phyloP scores from a whole-genome alignment of 2,888 invertebrate species.

The Chelonus formosanus region DNA sequence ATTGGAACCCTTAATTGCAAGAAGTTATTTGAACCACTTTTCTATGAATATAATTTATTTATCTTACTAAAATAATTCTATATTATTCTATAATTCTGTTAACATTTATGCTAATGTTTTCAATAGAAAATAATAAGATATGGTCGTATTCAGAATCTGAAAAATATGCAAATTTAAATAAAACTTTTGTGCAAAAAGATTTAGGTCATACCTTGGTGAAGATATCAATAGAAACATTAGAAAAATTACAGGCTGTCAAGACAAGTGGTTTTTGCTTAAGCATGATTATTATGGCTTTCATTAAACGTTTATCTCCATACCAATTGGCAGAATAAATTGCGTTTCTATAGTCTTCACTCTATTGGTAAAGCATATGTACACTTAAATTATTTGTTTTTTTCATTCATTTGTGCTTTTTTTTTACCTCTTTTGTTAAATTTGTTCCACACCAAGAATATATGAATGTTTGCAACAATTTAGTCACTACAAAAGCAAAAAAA shows the following conservation, averaged over 20 bases:
- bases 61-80: no score
- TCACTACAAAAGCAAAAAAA: slow-evolving; percentile 7
- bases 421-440: slow-evolving; percentile 9
- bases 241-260: slow-evolving; percentile 44
- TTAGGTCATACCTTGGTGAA: slow-evolving; percentile 27
- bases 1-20: no score
- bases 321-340: slow-evolving; percentile 41
- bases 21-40: no score
- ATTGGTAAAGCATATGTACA: background rate
- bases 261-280: slow-evolving; percentile 45
- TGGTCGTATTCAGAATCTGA: slow-evolving; percentile 38
- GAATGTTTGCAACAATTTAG: slow-evolving; percentile 34
- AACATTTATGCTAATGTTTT: background rate
- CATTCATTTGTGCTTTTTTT: background rate
- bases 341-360: slow-evolving; percentile 46
- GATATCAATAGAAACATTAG: slow-evolving; percentile 40
- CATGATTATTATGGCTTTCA: slow-evolving; percentile 41
- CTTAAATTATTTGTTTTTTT: background rate
- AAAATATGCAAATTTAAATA: background rate
- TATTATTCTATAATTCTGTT: background rate
- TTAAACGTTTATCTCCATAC: slow-evolving; percentile 35
- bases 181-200: slow-evolving; percentile 18
- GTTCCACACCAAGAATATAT: slow-evolving; percentile 32
- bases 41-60: no score
- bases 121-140: slow-evolving; percentile 38